These are phyloP conservation scores for Plebejus argus DNA, from an alignment of 2,888 invertebrate species.

Conservation along the genomic window DNA sequence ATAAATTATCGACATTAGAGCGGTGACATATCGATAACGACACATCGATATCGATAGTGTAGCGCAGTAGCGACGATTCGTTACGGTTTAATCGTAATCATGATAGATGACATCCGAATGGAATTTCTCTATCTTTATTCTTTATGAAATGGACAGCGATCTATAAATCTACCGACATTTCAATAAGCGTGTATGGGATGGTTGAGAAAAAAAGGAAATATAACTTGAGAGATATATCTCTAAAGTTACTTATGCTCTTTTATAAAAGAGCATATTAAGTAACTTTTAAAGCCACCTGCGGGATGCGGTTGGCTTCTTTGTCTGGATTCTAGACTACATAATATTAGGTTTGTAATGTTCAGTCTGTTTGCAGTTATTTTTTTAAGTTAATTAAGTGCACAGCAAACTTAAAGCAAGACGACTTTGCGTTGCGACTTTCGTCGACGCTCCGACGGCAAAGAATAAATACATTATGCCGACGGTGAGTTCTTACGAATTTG, in stretches of 20 bases:
- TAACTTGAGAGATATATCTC: neutral
- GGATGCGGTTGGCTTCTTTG: neutral
- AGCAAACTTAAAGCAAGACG: too few species aligned
- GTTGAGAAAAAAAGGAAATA: neutral
- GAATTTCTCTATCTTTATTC: neutral
- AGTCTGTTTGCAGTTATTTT: too few species aligned
- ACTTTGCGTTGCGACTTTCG: too few species aligned
- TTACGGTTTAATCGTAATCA: conserved; percentile 20
- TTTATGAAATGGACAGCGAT: conserved; percentile 1
- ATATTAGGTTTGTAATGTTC: too few species aligned
- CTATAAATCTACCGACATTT: neutral
- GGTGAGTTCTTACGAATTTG: too few species aligned
- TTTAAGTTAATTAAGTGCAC: too few species aligned
- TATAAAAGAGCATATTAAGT: neutral
- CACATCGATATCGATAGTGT: conserved; percentile 13
- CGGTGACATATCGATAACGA: conserved; percentile 5
- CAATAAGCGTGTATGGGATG: neutral
- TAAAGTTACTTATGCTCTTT: too few species aligned
- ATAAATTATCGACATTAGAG: conserved; percentile 31
- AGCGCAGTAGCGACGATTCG: conserved; percentile 19
- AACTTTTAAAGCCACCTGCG: neutral
- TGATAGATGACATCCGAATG: conserved; percentile 16
- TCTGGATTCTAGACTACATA: neutral
- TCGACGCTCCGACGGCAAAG: too few species aligned
- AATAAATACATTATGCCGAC: too few species aligned